Conservation (phyloP, 2,797 vertebrate genomes). For the Coendou prehensilis region DNA sequence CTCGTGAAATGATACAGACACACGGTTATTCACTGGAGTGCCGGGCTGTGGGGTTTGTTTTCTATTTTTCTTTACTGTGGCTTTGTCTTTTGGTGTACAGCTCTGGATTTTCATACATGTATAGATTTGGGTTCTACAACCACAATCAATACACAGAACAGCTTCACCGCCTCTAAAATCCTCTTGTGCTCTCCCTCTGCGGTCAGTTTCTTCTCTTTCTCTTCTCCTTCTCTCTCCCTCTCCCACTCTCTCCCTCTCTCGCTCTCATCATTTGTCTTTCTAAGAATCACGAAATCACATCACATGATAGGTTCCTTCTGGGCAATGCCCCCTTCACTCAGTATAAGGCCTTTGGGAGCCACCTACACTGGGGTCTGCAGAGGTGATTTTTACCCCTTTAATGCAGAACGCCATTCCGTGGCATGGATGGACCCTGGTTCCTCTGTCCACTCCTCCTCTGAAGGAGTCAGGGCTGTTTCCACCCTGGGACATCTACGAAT, state of each 20-base stretch:
- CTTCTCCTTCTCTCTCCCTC: too few species aligned
- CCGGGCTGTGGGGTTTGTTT: not conserved
- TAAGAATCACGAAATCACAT: not conserved
- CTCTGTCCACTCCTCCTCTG: not conserved
- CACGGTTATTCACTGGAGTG: too few species aligned
- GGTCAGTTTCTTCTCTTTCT: not conserved
- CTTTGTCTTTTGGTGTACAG: not conserved
- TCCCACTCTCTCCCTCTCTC: not conserved
- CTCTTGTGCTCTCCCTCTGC: not conserved
- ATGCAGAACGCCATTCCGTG: not conserved
- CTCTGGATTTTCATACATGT: not conserved
- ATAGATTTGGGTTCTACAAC: not conserved
- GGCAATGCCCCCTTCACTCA: not conserved
- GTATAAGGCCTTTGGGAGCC: not conserved
- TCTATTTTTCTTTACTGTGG: not conserved
- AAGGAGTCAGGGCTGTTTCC: not conserved
- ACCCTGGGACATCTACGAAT: not conserved
- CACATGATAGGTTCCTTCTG: not conserved
- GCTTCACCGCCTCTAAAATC: not conserved
- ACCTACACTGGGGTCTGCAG: not conserved
- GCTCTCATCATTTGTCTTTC: not conserved
- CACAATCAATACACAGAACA: not conserved
- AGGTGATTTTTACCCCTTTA: not conserved
- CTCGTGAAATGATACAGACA: accelerated
- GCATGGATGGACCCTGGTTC: not conserved